A percentile compares a stretch with the other conserved stretches of the same genome.
Conservation (phyloP, 2,888 invertebrate genomes). For the Perizoma affinitatum region DNA sequence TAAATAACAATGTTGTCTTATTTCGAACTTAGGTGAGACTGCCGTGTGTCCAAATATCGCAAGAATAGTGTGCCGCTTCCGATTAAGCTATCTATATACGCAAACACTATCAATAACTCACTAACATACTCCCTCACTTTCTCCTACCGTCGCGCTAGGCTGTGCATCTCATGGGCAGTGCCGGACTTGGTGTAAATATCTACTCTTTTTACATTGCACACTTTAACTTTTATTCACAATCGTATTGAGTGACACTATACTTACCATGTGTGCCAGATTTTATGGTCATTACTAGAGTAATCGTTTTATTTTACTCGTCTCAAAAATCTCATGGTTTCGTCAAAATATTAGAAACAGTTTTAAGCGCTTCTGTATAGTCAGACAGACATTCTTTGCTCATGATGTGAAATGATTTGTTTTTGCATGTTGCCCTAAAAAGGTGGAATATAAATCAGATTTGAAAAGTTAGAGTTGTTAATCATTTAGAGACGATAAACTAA, state of each 20-base stretch:
- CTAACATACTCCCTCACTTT: slow-evolving; percentile 74
- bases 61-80: slow-evolving; percentile 18
- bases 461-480: no score
- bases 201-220: slow-evolving; percentile 77
- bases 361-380: no score
- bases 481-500: no score
- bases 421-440: no score
- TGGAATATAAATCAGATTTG: no score
- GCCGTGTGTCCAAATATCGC: slow-evolving; percentile 4
- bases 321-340: no score
- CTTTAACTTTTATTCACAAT: slow-evolving; percentile 64
- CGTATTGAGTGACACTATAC: slow-evolving; percentile 41
- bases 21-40: neutral
- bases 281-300: slow-evolving; percentile 5
- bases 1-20: no score
- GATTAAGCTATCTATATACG: slow-evolving; percentile 11
- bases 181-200: slow-evolving; percentile 95
- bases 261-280: slow-evolving; percentile 54
- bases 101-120: slow-evolving; percentile 48
- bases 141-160: slow-evolving; percentile 86
- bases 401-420: no score
- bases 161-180: slow-evolving; percentile 96
- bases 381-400: no score
- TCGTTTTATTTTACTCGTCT: neutral
- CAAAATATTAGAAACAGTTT: no score